Evolutionary conservation across 2,113 vertebrate genomes (phyloP).

Genomic region (Zapornia atra): DNA sequence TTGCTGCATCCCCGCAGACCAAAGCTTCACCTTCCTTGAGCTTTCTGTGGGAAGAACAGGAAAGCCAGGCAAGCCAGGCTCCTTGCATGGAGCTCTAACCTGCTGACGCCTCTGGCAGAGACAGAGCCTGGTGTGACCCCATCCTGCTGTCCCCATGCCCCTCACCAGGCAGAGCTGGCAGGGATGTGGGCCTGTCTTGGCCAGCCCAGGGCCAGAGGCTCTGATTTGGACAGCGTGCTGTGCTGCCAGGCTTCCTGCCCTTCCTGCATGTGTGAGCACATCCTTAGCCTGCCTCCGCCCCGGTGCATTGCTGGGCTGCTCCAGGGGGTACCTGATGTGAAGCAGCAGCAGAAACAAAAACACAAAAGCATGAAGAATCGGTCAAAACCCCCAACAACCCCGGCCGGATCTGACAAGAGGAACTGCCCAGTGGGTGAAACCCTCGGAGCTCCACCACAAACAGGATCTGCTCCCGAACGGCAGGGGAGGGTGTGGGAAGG

Average conservation of each 20-base stretch:
- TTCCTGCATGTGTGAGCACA: background rate
- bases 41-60: background rate
- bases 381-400: background rate
- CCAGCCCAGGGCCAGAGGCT: background rate
- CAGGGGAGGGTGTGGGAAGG: background rate
- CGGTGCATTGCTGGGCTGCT: background rate
- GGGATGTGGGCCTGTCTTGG: background rate
- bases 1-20: background rate
- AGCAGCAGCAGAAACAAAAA: background rate
- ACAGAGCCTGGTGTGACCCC: background rate
- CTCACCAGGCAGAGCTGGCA: background rate
- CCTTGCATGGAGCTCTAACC: background rate
- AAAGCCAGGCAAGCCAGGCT: background rate
- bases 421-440: background rate
- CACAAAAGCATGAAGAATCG: background rate
- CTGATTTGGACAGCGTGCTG: fast-evolving
- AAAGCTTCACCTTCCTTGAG: background rate
- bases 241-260: background rate
- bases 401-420: background rate
- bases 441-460: background rate
- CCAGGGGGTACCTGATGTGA: background rate
- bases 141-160: background rate
- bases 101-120: background rate
- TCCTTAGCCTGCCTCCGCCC: background rate
- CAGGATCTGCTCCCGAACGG: background rate